These are phyloP conservation scores for Trichoplusia ni DNA, from an alignment of 1,140 invertebrate genomes.

Conservation along the genomic window DNA sequence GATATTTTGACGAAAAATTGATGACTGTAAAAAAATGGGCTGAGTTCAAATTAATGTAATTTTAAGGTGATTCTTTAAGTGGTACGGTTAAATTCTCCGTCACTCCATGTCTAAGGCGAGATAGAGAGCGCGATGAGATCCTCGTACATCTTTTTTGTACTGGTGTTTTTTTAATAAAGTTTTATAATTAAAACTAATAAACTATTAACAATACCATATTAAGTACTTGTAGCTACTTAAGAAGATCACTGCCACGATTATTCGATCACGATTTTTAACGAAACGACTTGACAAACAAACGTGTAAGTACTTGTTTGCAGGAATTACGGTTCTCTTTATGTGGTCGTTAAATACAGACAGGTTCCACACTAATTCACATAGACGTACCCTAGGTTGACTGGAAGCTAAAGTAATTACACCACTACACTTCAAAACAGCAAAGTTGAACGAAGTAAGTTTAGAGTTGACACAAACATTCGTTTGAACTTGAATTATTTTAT, in stretches of 20 bases:
- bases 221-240: no score
- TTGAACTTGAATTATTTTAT: conserved; percentile 6
- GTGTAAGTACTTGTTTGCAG: not conserved
- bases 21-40: no score
- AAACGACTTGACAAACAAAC: not conserved
- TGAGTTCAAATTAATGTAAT: no score
- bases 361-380: not conserved
- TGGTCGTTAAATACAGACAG: conserved; percentile 19
- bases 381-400: conserved; percentile 6
- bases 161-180: no score
- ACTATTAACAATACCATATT: no score
- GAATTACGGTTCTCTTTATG: conserved; percentile 15
- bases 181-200: no score
- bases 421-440: conserved; percentile 2
- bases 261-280: not conserved
- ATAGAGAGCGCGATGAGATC: no score
- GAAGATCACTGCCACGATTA: not conserved
- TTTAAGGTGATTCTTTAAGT: no score
- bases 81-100: no score
- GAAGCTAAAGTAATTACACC: not conserved
- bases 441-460: conserved; percentile 7
- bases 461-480: conserved; percentile 4
- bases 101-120: no score
- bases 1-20: no score
- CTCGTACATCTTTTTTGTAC: no score